These are phyloP conservation scores for Xenopus borealis DNA, from an alignment of 2,113 vertebrate species.

Conservation along the genomic window DNA sequence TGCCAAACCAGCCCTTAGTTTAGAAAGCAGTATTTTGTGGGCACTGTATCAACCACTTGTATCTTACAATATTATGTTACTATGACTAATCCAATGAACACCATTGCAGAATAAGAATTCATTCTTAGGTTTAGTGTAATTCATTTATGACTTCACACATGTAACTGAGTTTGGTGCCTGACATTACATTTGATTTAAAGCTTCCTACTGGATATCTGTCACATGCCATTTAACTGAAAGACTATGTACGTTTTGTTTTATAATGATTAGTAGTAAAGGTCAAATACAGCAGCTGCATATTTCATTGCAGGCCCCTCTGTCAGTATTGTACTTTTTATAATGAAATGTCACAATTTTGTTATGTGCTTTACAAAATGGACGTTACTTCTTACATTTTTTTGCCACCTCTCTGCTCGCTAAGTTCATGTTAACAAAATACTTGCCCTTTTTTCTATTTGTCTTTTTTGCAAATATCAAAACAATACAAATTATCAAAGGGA, in stretches of 20 bases:
- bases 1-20: too few relatives aligned
- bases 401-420: not conserved
- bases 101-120: too few relatives aligned
- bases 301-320: slow-evolving; percentile 10
- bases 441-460: not conserved
- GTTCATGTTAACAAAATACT: not conserved
- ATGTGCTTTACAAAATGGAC: not conserved
- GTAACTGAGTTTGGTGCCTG: too few relatives aligned
- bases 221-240: slow-evolving; percentile 9
- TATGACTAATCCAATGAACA: too few relatives aligned
- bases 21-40: too few relatives aligned
- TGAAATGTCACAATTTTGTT: slow-evolving; percentile 26
- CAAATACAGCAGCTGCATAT: slow-evolving; percentile 16
- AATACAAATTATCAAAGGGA: not conserved
- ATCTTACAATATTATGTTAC: too few relatives aligned
- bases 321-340: slow-evolving; percentile 18
- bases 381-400: not conserved
- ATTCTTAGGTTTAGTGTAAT: too few relatives aligned
- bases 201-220: not conserved
- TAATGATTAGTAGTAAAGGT: slow-evolving; percentile 29
- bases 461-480: not conserved
- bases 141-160: too few relatives aligned
- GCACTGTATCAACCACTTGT: too few relatives aligned
- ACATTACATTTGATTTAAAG: not conserved
- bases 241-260: slow-evolving; percentile 6